These are phyloP conservation scores for Epinotia demarniana DNA, from an alignment of 2,888 invertebrate species.

Conservation along the genomic window DNA sequence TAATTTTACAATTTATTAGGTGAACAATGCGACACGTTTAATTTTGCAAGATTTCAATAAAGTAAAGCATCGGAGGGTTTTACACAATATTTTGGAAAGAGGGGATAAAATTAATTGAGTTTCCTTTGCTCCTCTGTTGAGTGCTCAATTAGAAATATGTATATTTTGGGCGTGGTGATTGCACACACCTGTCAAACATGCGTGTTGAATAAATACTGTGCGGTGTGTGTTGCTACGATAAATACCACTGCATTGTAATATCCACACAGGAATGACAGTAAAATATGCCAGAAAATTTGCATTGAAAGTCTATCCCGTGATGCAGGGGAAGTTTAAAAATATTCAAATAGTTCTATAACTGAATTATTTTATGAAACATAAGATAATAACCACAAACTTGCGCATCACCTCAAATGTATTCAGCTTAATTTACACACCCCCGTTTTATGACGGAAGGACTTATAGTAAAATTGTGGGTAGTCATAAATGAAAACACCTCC, in stretches of 20 bases:
- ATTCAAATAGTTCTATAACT: conserved; percentile 44
- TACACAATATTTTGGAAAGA: conserved; percentile 9
- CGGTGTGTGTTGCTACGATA: background rate
- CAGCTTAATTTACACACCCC: conserved; percentile 41
- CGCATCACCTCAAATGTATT: conserved; percentile 43
- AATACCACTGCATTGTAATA: background rate
- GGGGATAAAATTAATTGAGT: conserved; percentile 14
- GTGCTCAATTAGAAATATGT: background rate
- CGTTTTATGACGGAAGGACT: conserved; percentile 40
- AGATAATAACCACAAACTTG: conserved; percentile 44
- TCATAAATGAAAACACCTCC: conserved; percentile 45
- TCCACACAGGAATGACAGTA: background rate
- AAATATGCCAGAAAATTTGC: conserved; percentile 27
- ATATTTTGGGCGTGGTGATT: background rate
- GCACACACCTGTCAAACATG: background rate
- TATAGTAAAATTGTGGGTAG: conserved; percentile 40
- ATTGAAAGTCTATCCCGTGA: conserved; percentile 32
- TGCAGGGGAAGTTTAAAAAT: conserved; percentile 36
- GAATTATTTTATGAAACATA: conserved; percentile 45
- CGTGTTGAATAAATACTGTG: background rate
- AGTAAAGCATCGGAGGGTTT: conserved; percentile 8
- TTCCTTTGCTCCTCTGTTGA: background rate
- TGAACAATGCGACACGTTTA: conserved; percentile 34
- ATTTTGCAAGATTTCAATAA: conserved; percentile 28
- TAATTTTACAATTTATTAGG: conserved; percentile 51